Evolutionary conservation across 2,888 invertebrate species (phyloP), one percentile per base, ranked within the genome.

Genomic region (Venusia cambrica): DNA sequence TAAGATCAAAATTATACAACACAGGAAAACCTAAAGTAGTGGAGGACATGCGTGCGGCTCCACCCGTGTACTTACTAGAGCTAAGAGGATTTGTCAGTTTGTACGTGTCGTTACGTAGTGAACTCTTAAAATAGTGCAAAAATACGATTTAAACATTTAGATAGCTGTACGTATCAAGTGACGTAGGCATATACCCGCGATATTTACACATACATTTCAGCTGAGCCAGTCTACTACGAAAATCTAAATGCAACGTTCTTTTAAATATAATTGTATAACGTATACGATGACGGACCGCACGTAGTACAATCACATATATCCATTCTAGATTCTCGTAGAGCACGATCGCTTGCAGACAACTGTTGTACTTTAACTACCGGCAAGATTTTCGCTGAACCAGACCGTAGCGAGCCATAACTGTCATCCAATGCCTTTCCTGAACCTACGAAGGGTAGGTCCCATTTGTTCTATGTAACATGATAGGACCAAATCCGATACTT

Each of bases 1-100:
- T 60, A 61, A 60, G 44, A 62, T 64, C 49, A 54, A 68, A 74
- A 73, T 70, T 61, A 70, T 69, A 73, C 67, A 75, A 74, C 68
- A 70, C 61, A 54, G 53, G 62, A 56, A 52, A 57, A 50, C 48
- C 44, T 51, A 55, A 11, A 9, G 25, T 19, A 24, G 4, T 1
- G 8, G 6, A 26, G 26, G 12, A 21, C 26, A 20, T 4, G 30
- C 30, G 30, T 48, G 46, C 50, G 33, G 24, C 25, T 1, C n/a
- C 21, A 13, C 20, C 12, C 16, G 16, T 32, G 27, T 34, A 40
- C 31, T 29, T 30, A 16, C 33, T 25, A 21, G 26, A 14, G 12
- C 26, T 29, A 46, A 54, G 51, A 54, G 54, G 50, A 55, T 56
- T 48, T 53, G 43, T 57, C 52, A 59, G 44, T 68, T 68, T 68